phyloP scores from a whole-genome alignment of 2,888 invertebrate species.

The Kryphioiulus occultus region DNA sequence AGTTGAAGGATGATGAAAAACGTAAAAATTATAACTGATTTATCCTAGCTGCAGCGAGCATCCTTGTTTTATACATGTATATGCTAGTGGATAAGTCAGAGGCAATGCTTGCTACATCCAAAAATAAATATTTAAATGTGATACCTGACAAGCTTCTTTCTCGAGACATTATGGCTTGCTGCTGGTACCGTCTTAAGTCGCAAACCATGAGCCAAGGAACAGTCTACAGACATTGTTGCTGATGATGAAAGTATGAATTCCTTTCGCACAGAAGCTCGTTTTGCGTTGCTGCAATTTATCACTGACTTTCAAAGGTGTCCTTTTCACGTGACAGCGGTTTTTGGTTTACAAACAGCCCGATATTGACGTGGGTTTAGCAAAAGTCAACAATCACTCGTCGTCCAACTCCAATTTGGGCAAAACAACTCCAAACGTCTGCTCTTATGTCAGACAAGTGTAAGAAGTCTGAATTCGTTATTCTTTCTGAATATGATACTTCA shows the following conservation, averaged over 20 bases:
- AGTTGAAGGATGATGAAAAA: slow-evolving; percentile 31
- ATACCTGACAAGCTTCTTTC: neutral
- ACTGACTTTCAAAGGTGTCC: slow-evolving; percentile 6
- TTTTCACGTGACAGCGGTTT: neutral
- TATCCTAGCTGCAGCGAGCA: neutral
- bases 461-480: neutral
- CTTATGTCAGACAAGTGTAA: neutral
- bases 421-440: neutral
- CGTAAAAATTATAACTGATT: slow-evolving; percentile 25
- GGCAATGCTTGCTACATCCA: slow-evolving; percentile 4
- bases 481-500: too few species aligned
- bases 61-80: neutral
- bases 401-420: neutral
- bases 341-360: neutral
- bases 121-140: slow-evolving; percentile 13
- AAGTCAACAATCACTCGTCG: neutral
- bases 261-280: neutral
- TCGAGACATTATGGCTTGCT: neutral
- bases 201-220: too few species aligned
- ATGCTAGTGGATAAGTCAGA: neutral
- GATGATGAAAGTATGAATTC: neutral
- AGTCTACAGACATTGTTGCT: neutral
- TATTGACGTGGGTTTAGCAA: neutral
- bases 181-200: too few species aligned
- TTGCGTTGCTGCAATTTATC: neutral